phyloP scores from a whole-genome alignment of 2,888 invertebrate genomes.

The Gymnoscelis rufifasciata region DNA sequence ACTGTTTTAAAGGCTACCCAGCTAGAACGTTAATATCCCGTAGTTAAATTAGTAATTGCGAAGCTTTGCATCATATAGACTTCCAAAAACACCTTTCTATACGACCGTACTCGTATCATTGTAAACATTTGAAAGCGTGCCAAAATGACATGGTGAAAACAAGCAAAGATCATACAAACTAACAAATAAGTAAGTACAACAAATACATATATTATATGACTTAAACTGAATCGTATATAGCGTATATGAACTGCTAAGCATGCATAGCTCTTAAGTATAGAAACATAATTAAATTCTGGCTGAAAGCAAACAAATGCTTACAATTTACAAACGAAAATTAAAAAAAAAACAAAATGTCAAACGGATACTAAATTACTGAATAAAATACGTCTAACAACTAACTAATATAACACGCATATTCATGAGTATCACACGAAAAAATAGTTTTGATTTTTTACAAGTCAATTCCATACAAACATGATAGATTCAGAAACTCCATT shows the following conservation, averaged over 20 bases:
- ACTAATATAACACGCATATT: constrained; percentile 48
- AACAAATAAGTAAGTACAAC: constrained; percentile 75
- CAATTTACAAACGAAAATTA: constrained; percentile 73
- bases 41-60: constrained; percentile 14
- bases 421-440: constrained; percentile 52
- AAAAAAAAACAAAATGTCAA: constrained; percentile 39
- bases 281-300: constrained; percentile 51
- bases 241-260: constrained; percentile 78
- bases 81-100: constrained; percentile 45
- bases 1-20: no score
- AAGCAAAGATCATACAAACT: constrained; percentile 56
- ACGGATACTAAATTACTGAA: constrained; percentile 32
- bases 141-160: constrained; percentile 61
- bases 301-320: constrained; percentile 79
- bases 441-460: constrained; percentile 34
- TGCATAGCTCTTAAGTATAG: constrained; percentile 69
- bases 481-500: neutral
- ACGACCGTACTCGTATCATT: constrained; percentile 47
- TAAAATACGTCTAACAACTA: constrained; percentile 36
- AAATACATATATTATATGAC: constrained; percentile 64
- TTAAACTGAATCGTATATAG: constrained; percentile 62
- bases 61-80: constrained; percentile 49
- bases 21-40: no score
- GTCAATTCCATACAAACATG: constrained; percentile 35
- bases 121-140: constrained; percentile 80